Evolutionary conservation across 2,888 invertebrate species (phyloP).

Genomic region (Thecocarcelia acutangulata): DNA sequence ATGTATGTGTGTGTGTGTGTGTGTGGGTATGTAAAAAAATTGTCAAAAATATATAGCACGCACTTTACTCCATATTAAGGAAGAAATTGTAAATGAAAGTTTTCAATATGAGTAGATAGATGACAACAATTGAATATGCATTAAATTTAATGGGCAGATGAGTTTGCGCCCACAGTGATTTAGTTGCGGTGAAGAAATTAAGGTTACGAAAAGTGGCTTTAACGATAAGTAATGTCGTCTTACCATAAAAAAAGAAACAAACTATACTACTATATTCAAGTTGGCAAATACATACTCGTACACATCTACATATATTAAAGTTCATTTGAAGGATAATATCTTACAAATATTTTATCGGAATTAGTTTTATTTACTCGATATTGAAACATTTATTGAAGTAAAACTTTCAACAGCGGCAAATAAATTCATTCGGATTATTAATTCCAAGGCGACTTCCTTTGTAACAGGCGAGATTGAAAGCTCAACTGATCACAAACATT

Average conservation of each 20-base stretch:
- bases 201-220: conserved; percentile 13
- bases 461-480: too few relatives aligned
- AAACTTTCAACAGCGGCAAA: too few relatives aligned
- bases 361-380: too few relatives aligned
- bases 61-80: conserved; percentile 40
- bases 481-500: too few relatives aligned
- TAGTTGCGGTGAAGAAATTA: conserved; percentile 6
- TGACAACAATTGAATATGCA: not conserved
- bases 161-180: conserved; percentile 51
- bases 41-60: conserved; percentile 37
- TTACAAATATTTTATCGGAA: too few relatives aligned
- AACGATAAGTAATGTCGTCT: not conserved
- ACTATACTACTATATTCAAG: not conserved
- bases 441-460: too few relatives aligned
- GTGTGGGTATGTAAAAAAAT: conserved; percentile 33
- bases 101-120: conserved; percentile 3
- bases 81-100: not conserved
- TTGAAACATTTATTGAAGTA: too few relatives aligned
- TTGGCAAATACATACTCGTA: not conserved
- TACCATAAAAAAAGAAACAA: not conserved
- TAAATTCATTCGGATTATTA: too few relatives aligned
- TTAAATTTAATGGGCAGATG: conserved; percentile 32
- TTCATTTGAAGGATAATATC: too few relatives aligned
- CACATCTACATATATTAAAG: too few relatives aligned
- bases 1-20: not conserved